Base-by-base conservation (phyloP, 2,888 invertebrate genomes). In the Nephrotoma flavescens region DNA sequence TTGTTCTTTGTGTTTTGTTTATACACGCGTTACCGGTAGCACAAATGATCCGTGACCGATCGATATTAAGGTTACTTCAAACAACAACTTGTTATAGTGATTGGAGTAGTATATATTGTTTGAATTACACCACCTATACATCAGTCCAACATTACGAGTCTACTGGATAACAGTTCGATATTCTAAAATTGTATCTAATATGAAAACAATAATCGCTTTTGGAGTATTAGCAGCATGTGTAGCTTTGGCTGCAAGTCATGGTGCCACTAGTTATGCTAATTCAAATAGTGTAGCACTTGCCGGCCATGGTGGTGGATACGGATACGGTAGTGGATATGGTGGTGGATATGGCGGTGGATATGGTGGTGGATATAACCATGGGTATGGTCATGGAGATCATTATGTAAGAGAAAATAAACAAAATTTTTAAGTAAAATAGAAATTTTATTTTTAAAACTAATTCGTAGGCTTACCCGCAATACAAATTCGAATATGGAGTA, bases 401-500 rank as follows among this genome's bases (percentile, higher is more conserved):
- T 52, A 86, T 41, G 86, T 86, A 86, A 84, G 71, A 12, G n/a
- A 15, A 42, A 41, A 42, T 2, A 45, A 31, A 31, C 4, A 31
- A 31, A 31, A 31, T 31, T 2, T 31, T 31, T 31, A 31, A 31
- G 2, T 31, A 31, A 31, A 31, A 2, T 31, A 31, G 0, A 71
- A 71, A 11, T 71, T 71, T 31, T 71, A 71, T 9, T 31, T 31
- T 5, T 45, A 45, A 7, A 44, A 45, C 9, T 19, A 15, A 57
- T 71, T 44, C 87, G 3, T 31, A 90, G 90, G 89, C 90, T 57
- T 89, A 92, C 88, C 92, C 92, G 44, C 92, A 92, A 89, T 92
- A 92, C 87, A 90, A 90, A 19, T 92, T 91, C 88, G 92, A 92
- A 88, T 92, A 92, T 88, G 92, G 92, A 2, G 92, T 92, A 15